A percentile compares a stretch with the other conserved stretches of the same genome.
These are phyloP conservation scores for Dinothrombium tinctorium DNA, from an alignment of 1,140 invertebrate species.

Conservation along the genomic window DNA sequence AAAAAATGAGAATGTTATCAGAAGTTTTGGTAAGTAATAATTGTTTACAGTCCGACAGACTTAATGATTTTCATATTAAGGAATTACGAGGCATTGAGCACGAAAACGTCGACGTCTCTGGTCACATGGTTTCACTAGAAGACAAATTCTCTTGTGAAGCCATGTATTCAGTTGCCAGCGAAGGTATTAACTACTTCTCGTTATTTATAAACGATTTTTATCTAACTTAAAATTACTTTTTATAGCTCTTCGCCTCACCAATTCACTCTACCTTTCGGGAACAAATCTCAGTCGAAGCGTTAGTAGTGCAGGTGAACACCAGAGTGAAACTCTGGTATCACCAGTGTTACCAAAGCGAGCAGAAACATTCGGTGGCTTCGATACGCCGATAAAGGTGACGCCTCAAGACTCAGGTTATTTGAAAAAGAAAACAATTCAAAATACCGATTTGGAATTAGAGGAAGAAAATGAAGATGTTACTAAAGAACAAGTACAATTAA, in stretches of 20 bases:
- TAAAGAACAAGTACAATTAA: background rate
- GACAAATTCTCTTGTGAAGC: background rate
- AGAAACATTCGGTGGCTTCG: slow-evolving; percentile 84
- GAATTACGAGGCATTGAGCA: slow-evolving; percentile 4
- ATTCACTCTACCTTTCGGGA: slow-evolving; percentile 38
- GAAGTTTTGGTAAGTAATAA: slow-evolving; percentile 37
- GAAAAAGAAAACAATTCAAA: slow-evolving; percentile 10
- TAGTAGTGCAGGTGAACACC: slow-evolving; percentile 69
- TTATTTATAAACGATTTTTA: background rate
- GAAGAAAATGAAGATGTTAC: slow-evolving; percentile 20
- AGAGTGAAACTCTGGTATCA: slow-evolving; percentile 51
- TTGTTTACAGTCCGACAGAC: background rate
- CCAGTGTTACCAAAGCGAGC: slow-evolving; percentile 64
- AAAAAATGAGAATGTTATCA: slow-evolving; percentile 59
- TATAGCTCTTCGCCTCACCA: slow-evolving; percentile 41
- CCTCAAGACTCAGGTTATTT: background rate
- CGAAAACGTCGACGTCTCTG: background rate
- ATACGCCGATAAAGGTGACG: slow-evolving; percentile 21
- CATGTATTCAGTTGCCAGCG: slow-evolving; percentile 6
- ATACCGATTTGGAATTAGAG: slow-evolving; percentile 19
- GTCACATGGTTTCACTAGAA: background rate
- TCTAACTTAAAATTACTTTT: slow-evolving; percentile 8
- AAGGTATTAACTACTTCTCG: slow-evolving; percentile 3
- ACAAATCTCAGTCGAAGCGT: slow-evolving; percentile 59
- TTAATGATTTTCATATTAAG: slow-evolving; percentile 3